Conservation (phyloP, 2,888 invertebrate genomes). For the Pyrrhia umbra region DNA sequence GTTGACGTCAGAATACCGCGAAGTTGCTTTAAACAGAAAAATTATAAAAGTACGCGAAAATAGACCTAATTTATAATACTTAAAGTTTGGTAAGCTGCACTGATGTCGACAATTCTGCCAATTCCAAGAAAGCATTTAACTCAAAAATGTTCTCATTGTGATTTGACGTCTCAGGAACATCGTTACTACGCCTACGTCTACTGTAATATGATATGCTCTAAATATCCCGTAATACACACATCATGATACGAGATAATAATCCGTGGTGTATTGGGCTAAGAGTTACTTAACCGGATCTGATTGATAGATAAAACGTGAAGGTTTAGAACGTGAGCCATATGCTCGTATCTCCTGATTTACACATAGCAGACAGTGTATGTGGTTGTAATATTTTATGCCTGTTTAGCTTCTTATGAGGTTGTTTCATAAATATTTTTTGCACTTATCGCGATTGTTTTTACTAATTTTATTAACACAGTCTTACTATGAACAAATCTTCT, state of each 20-base stretch:
- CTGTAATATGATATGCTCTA: conserved; percentile 12
- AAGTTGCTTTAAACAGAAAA: background rate
- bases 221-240: conserved; percentile 22
- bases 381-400: conserved; percentile 41
- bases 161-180: background rate
- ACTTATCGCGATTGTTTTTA: conserved; percentile 2
- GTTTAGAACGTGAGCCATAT: conserved; percentile 51
- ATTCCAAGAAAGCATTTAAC: no score
- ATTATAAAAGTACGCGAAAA: no score
- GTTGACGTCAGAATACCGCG: background rate
- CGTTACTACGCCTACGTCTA: background rate
- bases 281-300: conserved; percentile 52
- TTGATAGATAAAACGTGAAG: conserved; percentile 57
- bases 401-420: conserved; percentile 19
- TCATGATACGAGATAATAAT: conserved; percentile 10
- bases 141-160: background rate
- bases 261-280: conserved; percentile 9
- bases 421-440: background rate
- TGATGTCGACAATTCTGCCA: no score
- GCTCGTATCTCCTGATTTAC: conserved; percentile 49
- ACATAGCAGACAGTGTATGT: conserved; percentile 23
- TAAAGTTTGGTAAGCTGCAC: no score
- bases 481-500: no score
- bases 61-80: no score
- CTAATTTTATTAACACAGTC: no score